Evolutionary conservation across 37 sponge, comb jelly and placozoan genomes (phyloP).

Genomic region (Cliona cf. orientalis): DNA sequence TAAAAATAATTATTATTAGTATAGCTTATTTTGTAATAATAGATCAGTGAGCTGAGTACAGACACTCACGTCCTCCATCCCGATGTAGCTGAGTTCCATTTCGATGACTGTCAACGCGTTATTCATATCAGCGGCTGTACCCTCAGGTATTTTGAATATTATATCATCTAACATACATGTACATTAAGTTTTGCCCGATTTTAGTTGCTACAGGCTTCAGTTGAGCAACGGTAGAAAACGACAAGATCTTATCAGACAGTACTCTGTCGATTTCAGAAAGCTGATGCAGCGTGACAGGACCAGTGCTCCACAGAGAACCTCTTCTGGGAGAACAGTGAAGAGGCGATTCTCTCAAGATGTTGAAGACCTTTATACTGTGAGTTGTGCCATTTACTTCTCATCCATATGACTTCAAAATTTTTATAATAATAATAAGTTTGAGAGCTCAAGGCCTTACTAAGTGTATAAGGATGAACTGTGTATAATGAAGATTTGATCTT

Average conservation of each 20-base stretch:
- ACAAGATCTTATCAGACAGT: slow-evolving; percentile 10
- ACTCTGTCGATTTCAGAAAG: slow-evolving; percentile 24
- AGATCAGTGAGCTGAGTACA: slow-evolving; percentile 39
- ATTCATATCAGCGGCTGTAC: slow-evolving; percentile 58
- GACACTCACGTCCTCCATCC: slow-evolving; percentile 31
- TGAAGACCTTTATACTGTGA: background rate
- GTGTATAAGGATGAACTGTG: no score
- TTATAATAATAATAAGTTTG: no score
- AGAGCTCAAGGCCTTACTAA: no score
- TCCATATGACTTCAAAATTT: no score
- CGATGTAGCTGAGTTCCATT: slow-evolving; percentile 74
- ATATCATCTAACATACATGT: background rate
- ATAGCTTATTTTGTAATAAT: background rate
- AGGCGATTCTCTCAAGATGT: background rate
- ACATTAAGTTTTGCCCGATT: background rate
- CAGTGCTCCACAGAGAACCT: background rate
- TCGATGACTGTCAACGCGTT: slow-evolving; percentile 72
- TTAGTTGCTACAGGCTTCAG: slow-evolving; percentile 24
- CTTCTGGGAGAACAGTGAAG: slow-evolving; percentile 20
- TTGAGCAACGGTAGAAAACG: background rate
- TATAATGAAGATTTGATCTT: background rate
- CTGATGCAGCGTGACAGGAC: background rate
- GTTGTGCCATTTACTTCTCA: no score
- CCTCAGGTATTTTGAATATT: slow-evolving; percentile 37
- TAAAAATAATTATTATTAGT: background rate